Evolutionary conservation across 92 coral and sea anemone species (phyloP).

Genomic region (Zoanthus sociatus): DNA sequence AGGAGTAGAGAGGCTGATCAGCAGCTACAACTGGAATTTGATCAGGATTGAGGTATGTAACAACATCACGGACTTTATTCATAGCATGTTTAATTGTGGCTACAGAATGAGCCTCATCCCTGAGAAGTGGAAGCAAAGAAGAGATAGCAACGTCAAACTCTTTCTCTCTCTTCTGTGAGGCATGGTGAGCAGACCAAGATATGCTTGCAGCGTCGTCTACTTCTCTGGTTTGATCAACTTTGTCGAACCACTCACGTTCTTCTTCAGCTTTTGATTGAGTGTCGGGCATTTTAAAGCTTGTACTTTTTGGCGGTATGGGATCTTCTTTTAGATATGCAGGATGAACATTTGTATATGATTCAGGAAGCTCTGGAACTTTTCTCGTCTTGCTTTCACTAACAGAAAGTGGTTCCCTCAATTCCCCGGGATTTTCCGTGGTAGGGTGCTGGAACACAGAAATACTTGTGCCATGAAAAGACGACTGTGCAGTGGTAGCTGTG

Average conservation of each 20-base stretch:
- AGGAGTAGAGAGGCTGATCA: constrained; percentile 27
- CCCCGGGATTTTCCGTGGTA: neutral
- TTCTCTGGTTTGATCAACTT: constrained; percentile 41
- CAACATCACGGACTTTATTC: neutral
- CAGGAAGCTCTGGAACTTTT: neutral
- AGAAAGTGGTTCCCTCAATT: neutral
- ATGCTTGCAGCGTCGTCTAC: constrained; percentile 10
- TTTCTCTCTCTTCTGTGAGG: neutral
- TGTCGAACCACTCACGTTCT: constrained; percentile 56
- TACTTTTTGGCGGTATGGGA: neutral
- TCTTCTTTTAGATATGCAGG: neutral
- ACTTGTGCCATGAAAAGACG: neutral
- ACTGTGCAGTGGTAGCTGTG: neutral
- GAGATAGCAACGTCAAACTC: neutral
- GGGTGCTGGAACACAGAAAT: neutral
- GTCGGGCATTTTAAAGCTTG: neutral
- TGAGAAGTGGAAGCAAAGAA: constrained; percentile 24
- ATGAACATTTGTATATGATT: neutral
- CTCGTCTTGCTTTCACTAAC: neutral
- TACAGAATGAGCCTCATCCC: constrained; percentile 31
- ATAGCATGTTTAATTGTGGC: constrained; percentile 35
- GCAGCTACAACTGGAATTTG: constrained; percentile 4
- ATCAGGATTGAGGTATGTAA: neutral
- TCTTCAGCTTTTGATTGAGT: neutral
- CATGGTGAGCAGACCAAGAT: constrained; percentile 15